Conservation (phyloP, 2,888 invertebrate genomes). For the Apamea sordens region DNA sequence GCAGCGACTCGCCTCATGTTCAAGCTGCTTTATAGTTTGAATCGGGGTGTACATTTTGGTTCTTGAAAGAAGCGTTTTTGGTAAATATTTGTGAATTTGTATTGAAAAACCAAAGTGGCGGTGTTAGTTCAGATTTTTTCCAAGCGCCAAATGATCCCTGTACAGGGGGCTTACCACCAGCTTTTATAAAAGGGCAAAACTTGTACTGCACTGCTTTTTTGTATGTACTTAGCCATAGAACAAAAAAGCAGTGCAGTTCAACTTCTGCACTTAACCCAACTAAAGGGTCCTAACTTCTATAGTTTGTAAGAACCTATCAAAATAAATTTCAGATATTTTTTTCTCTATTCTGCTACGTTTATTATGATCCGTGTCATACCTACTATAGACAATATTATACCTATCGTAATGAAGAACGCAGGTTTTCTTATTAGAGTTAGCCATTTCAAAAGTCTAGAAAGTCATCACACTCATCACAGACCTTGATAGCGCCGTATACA, state of each 20-base stretch:
- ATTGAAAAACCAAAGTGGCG: not conserved
- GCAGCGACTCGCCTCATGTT: too few relatives aligned
- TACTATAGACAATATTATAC: not conserved
- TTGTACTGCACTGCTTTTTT: too few relatives aligned
- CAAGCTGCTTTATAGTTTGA: too few relatives aligned
- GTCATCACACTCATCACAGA: slow-evolving; percentile 48
- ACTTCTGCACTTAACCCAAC: too few relatives aligned
- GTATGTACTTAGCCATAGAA: too few relatives aligned
- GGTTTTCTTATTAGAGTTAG: too few relatives aligned
- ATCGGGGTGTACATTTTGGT: too few relatives aligned
- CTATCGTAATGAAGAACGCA: not conserved
- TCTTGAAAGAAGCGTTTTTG: too few relatives aligned
- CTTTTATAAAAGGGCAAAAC: too few relatives aligned
- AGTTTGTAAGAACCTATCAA: not conserved
- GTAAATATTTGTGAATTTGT: not conserved
- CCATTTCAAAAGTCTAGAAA: not conserved
- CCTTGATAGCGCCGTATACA: slow-evolving; percentile 87
- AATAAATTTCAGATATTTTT: not conserved
- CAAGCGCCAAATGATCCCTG: not conserved
- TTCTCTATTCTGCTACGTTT: not conserved
- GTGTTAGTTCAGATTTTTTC: not conserved
- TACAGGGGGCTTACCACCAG: not conserved
- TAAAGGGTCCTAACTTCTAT: too few relatives aligned
- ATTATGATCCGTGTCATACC: not conserved
- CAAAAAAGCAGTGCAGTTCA: too few relatives aligned